A percentile compares a stretch with the other conserved stretches of the same genome.
Evolutionary conservation across 2,797 vertebrate species (phyloP).

Genomic region (Eremophila alpestris): DNA sequence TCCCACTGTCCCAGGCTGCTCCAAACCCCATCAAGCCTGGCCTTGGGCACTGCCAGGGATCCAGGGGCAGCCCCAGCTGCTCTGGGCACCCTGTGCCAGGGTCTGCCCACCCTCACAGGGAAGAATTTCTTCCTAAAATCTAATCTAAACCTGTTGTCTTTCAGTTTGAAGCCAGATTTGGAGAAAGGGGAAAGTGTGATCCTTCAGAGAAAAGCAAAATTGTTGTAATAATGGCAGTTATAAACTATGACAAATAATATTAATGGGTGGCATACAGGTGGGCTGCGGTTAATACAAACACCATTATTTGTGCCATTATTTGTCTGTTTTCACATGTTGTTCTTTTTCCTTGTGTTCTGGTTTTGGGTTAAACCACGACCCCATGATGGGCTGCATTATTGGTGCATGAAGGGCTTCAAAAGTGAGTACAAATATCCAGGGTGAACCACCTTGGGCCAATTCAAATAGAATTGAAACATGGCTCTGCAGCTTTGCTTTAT

Average conservation of each 20-base stretch:
- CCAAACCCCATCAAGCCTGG: not conserved
- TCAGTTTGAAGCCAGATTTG: not conserved
- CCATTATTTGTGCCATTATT: not conserved
- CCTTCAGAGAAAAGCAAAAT: not conserved
- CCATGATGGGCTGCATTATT: not conserved
- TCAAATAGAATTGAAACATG: not conserved
- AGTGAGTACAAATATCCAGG: not conserved
- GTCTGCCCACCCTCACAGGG: accelerated
- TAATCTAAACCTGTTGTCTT: not conserved
- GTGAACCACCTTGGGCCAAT: not conserved
- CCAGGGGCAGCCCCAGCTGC: not conserved
- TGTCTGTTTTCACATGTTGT: not conserved
- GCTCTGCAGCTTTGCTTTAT: not conserved
- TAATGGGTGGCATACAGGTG: not conserved
- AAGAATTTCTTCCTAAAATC: not conserved
- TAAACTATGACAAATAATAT: not conserved
- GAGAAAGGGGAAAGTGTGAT: not conserved
- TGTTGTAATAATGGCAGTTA: not conserved
- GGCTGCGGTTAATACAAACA: not conserved
- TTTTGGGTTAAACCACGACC: not conserved
- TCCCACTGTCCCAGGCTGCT: not conserved
- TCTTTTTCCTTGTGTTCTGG: not conserved
- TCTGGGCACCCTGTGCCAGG: not conserved
- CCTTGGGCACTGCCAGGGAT: not conserved
- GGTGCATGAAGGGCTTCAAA: not conserved